Evolutionary conservation across 2,113 vertebrate genomes (phyloP), one percentile per base, ranked within the genome.

Genomic region (Trichechus manatus): DNA sequence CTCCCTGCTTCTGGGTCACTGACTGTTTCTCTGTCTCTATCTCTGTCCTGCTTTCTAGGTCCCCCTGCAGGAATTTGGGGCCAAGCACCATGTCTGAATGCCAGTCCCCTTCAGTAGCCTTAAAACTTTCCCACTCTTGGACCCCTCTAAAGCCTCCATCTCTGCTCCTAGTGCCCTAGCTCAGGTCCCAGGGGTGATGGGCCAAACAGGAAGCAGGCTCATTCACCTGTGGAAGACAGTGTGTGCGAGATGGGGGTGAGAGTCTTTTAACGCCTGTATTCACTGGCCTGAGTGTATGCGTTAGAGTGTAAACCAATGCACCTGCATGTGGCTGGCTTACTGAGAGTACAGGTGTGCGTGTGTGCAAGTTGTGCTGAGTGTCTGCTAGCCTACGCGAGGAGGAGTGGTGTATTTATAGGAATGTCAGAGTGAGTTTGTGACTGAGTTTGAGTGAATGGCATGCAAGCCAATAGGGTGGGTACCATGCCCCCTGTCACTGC

Each of bases 391-490:
- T 75, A 29, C 39, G 39, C 39, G 39, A 11, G 14, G 63, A 86
- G 68, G 36, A 83, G 19, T 31, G 47, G 47, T 59, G 14, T 44
- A 13, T 80, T 79, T 50, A n/a, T 47, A 77, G 87, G 86, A 4
- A 47, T 79, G 23, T 29, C 47, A 84, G 68, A 56, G 20, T 19
- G 64, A 75, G 47, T 83, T 33, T 80, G 74, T 82, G 96, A 68
- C 47, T 87, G 80, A 94, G 66, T 97, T 59, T 87, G 63, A 94
- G 75, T 42, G 39, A 82, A 53, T 59, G n/a, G 56, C 42, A 75
- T 27, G 36, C 66, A 50, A 81, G 42, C 17, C 85, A 75, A 13
- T 56, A 63, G 27, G 39, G 23, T 17, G 13, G 31, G 47, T 39
- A 22, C 44, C 33, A 33, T 22, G 66, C 44, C 64, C 59, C 53